Base-by-base conservation (phyloP, 1,140 invertebrate genomes). In the Sinonovacula constricta region DNA sequence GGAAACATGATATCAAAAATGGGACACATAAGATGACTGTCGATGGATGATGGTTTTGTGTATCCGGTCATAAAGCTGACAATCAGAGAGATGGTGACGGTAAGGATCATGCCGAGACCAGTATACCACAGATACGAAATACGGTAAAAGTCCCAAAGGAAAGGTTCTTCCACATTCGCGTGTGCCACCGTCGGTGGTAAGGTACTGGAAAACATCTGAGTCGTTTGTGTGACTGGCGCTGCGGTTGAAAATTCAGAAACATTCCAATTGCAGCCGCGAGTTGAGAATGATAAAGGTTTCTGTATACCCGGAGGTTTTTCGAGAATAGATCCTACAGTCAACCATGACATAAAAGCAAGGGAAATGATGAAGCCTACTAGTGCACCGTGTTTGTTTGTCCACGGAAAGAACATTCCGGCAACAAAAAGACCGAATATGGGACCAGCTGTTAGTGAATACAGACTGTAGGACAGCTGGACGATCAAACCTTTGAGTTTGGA, bases 121-220 rank as follows among this genome's bases (percentile, higher is more conserved):
- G 94, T 94, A 54, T 95, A 94, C 82, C 95, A 94, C 94, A 95
- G 93, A 86, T 97, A 97, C 0, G 96, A 97, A 12, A 98, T 91
- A 74, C 94, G 91, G 84, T 96, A 95, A n/a, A 95, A 85, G 34
- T 60, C 51, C n/a, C 71, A 62, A 24, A 74, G 60, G 3, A 74
- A 24, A 22, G 71, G 71, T 65, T 74, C 71, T 22, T 74, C 36
- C 24, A 65, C 60, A 14, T 67, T 36, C 7, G 65, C 34, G 0
- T 54, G 54, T n/a, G 72, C 63, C 3, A 51, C 33, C 12, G 30
- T 59, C 5, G 49, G 22, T n/a, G n/a, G n/a, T n/a, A n/a, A n/a
- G n/a, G n/a, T n/a, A n/a, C n/a, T n/a, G 14, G 66, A 18, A 45
- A 70, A 31, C 24, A 39, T 70, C 3, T 51, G 59, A 10, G 53